Conservation (phyloP, 2,888 invertebrate genomes). For the Cosmia trapezina region DNA sequence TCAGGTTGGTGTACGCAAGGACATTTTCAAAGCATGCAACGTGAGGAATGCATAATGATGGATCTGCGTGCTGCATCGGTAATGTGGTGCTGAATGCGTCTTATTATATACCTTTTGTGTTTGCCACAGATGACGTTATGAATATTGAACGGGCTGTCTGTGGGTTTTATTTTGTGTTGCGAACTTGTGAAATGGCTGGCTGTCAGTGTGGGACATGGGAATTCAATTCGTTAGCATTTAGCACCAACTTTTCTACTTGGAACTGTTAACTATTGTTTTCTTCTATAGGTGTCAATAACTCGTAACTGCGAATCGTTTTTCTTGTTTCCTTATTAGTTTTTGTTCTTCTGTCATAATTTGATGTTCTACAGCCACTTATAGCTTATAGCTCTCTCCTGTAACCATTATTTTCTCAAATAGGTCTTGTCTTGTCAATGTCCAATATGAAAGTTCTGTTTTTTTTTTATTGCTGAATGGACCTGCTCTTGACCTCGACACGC, state of each 20-base stretch:
- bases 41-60: constrained; percentile 79
- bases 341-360: neutral
- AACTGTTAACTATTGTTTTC: constrained; percentile 20
- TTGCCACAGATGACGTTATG: constrained; percentile 69
- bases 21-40: constrained; percentile 77
- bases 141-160: constrained; percentile 70
- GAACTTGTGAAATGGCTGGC: constrained; percentile 52
- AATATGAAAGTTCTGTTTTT: neutral
- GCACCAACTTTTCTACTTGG: constrained; percentile 15
- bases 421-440: too few relatives aligned
- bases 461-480: too few relatives aligned
- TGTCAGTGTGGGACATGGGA: constrained; percentile 28
- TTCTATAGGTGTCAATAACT: neutral
- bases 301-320: constrained; percentile 9
- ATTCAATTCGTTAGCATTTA: constrained; percentile 27
- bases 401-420: neutral
- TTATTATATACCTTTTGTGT: constrained; percentile 75
- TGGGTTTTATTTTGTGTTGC: constrained; percentile 63
- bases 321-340: neutral
- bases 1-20: constrained; percentile 69
- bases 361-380: neutral
- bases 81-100: constrained; percentile 70
- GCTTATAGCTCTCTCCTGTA: neutral
- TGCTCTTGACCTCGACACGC: too few relatives aligned
- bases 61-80: constrained; percentile 79